These are phyloP conservation scores for Pycnonotus jocosus DNA, from an alignment of 2,113 vertebrate genomes.

Conservation along the genomic window DNA sequence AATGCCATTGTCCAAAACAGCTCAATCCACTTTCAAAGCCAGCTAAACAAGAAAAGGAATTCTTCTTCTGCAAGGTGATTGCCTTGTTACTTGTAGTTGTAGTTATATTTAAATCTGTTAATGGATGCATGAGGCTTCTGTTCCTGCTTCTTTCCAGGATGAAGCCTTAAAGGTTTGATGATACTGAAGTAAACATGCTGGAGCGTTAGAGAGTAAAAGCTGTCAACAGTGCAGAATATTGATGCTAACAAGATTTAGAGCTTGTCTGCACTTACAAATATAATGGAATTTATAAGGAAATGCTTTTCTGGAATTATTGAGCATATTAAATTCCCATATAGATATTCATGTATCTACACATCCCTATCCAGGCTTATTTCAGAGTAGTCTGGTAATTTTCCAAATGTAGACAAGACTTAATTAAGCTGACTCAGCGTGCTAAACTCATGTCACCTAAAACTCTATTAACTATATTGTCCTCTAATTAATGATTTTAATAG, in stretches of 20 bases:
- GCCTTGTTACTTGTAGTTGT: background rate
- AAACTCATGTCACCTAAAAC: background rate
- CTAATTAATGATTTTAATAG: constrained; percentile 19
- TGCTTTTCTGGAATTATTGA: background rate
- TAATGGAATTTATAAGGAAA: background rate
- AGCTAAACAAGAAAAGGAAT: background rate
- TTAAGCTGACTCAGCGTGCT: background rate
- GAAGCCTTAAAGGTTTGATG: background rate
- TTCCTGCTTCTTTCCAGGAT: background rate
- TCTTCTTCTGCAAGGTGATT: background rate
- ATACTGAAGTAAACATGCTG: background rate
- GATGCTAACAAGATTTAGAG: background rate
- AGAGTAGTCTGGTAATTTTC: background rate
- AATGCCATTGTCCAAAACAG: background rate
- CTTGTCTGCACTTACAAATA: background rate
- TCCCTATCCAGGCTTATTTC: background rate
- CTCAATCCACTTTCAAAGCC: constrained; percentile 10
- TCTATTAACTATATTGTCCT: background rate
- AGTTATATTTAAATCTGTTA: background rate
- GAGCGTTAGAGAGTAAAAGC: background rate
- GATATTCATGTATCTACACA: background rate
- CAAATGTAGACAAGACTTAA: background rate
- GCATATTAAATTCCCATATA: background rate
- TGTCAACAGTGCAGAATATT: background rate
- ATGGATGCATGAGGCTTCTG: background rate